Base-by-base conservation (phyloP, 2,888 invertebrate genomes). In the Pedicia rivosa region DNA sequence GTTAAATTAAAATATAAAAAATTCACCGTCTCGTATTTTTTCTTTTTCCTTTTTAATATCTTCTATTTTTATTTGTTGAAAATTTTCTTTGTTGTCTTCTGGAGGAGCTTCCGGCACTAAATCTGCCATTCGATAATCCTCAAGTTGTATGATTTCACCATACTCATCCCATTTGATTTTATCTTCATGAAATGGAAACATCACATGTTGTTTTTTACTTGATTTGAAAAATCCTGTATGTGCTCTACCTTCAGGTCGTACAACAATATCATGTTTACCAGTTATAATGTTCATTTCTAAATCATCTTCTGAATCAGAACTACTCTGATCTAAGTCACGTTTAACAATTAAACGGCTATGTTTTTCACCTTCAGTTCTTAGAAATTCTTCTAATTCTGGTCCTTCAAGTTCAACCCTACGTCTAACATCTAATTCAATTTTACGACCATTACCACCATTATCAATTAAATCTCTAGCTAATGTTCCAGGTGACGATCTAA, bases 111-210 rank as follows among this genome's bases (percentile, higher is more conserved):
- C 45, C 7, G 45, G 43, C 5, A 46, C 47, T n/a, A 74, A 64
- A 47, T 90, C 90, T 0, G 78, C 77, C 39, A 91, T 68, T 52
- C 81, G 76, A 57, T 88, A 94, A 52, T 94, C 91, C 62, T 94
- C 92, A 1, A 86, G 75, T 63, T 83, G 75, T 38, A 98, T 83
- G 28, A 91, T 74, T 63, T 97, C 97, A 1, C 98, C 97, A 54
- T 97, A 98, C 56, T 97, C 97, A 50, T 97, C 97, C 51, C 75
- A 74, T 55, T 88, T 77, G 19, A 91, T 70, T 54, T 90, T 78
- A 42, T 94, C 92, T 56, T 97, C 95, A 31, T 79, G 74, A 54
- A 79, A 84, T 2, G 95, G 97, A 63, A 86, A 98, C 87, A 97
- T 95, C 0, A 94, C 94, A 59, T 91, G 86, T 49, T 90, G 84